Base-by-base conservation (phyloP, 2,888 invertebrate genomes). In the Andricus curvator region DNA sequence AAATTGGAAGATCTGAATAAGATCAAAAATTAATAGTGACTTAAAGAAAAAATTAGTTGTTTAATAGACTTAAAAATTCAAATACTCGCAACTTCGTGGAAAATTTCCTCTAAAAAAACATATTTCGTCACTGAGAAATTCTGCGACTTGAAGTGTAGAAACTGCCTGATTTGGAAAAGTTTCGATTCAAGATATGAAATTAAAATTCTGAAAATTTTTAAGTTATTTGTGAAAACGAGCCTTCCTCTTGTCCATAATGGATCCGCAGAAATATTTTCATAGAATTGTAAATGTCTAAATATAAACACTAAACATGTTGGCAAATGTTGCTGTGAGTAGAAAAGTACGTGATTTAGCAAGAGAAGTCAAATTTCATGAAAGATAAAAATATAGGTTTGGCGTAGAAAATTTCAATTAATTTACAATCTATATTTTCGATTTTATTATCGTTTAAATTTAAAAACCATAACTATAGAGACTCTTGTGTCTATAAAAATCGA, bases 231-330 rank as follows among this genome's bases (percentile, higher is more conserved):
- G 51, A 56, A 74, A 74, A 56, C n/a, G 74, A 74, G 56, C 33
- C 56, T 74, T 11, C 33, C 74, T 51, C n/a, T 74, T 37, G 74
- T 74, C 56, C 51, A 74, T 56, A 74, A 29, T 70, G n/a, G 51
- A 70, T 51, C 29, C 29, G 48, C 70, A 70, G 29, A 70, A 74
- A 74, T 74, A 74, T 74, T 74, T 74, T 74, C 74, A 74, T 74
- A 74, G 74, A 74, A 74, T 74, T 74, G 74, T 74, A 33, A 74
- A 74, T 74, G 74, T 74, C 74, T 74, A 56, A 51, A 13, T 74
- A 37, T 22, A 56, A 74, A 51, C 51, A 56, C 37, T 33, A 60
- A 56, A 74, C 33, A 56, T 20, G 20, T 33, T 74, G 74, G 51
- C 56, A 56, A 74, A 56, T 56, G 25, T 70, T 70, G 51, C 51